Evolutionary conservation across 2,113 vertebrate species (phyloP).

Genomic region (Saguinus imperator): DNA sequence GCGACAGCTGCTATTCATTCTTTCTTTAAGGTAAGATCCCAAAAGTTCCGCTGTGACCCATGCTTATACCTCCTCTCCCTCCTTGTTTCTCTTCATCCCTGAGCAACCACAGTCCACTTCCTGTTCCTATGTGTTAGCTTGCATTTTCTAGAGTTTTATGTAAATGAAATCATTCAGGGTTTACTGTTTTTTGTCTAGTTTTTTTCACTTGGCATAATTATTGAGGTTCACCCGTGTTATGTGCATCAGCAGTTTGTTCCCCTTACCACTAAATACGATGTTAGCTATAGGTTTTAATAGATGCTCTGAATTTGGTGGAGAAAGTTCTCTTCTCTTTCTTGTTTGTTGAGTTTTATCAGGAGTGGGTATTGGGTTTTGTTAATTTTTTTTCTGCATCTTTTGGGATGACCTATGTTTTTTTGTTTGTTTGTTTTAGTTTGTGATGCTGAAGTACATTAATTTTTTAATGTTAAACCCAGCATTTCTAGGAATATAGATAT

Average conservation of each 20-base stretch:
- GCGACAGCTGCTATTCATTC: constrained; percentile 91
- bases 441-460: not conserved
- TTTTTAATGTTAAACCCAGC: not conserved
- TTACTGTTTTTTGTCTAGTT: not conserved
- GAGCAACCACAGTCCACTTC: not conserved
- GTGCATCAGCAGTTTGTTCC: not conserved
- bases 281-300: not conserved
- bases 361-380: not conserved
- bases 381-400: not conserved
- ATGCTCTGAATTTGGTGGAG: not conserved
- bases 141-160: not conserved
- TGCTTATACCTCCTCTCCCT: not conserved
- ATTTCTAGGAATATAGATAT: not conserved
- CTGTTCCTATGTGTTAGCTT: not conserved
- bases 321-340: not conserved
- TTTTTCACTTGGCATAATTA: not conserved
- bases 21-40: constrained; percentile 91
- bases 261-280: not conserved
- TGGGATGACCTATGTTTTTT: not conserved
- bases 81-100: too few relatives aligned
- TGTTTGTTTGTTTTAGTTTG: not conserved
- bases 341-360: not conserved
- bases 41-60: not conserved
- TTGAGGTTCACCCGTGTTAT: not conserved
- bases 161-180: not conserved